phyloP scores from a whole-genome alignment of 2,113 vertebrate genomes.

The Leucoraja erinaceus region DNA sequence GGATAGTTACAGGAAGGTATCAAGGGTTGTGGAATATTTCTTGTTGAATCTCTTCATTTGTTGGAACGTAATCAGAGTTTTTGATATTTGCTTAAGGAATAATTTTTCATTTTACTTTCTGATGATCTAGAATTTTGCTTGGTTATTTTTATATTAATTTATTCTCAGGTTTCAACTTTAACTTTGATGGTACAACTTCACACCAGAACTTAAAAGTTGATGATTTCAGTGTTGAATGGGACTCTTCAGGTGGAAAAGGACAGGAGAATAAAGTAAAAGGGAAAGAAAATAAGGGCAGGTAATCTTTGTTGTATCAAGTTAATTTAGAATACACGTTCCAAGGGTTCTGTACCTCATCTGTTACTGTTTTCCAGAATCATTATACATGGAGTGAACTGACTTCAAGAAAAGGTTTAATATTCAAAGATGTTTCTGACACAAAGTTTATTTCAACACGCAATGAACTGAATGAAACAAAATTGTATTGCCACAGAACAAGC shows the following conservation, averaged over 20 bases:
- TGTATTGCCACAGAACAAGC: background rate
- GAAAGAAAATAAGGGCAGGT: slow-evolving; percentile 86
- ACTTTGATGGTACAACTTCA: slow-evolving; percentile 72
- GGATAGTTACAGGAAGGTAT: background rate
- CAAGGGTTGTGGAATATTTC: background rate
- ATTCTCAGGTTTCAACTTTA: slow-evolving; percentile 70
- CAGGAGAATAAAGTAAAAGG: slow-evolving; percentile 75
- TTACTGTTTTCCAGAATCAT: background rate
- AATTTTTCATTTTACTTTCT: background rate
- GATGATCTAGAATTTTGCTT: slow-evolving; percentile 41
- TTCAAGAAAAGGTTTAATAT: background rate
- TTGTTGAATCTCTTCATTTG: background rate
- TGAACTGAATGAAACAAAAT: background rate
- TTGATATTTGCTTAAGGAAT: background rate
- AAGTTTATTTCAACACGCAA: background rate
- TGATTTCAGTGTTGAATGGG: slow-evolving; percentile 78
- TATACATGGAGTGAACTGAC: background rate
- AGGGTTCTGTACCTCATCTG: background rate
- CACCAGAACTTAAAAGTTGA: slow-evolving; percentile 83
- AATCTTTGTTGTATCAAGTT: slow-evolving; percentile 41
- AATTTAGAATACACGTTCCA: background rate
- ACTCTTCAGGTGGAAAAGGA: slow-evolving; percentile 78
- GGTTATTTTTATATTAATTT: background rate
- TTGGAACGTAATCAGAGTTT: background rate
- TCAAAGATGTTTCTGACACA: background rate